phyloP scores from a whole-genome alignment of 2,888 invertebrate species.

The Hymenopus coronatus region DNA sequence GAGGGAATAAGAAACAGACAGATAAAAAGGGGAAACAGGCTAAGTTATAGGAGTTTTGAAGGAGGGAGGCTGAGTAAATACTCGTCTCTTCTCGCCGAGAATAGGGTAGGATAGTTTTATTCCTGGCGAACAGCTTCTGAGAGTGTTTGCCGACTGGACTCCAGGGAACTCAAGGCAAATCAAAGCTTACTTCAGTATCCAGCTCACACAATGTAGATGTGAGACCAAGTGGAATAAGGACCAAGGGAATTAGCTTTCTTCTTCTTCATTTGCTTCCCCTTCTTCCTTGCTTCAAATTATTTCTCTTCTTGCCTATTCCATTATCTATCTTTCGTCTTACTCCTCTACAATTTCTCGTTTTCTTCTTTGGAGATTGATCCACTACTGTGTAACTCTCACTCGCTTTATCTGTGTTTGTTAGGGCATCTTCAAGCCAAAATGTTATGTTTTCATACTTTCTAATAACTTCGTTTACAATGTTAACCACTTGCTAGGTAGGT shows the following conservation, averaged over 20 bases:
- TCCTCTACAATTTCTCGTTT: background rate
- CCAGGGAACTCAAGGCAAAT: slow-evolving; percentile 26
- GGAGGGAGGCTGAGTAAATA: slow-evolving; percentile 24
- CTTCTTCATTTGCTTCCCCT: background rate
- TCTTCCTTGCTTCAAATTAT: background rate
- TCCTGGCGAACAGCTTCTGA: background rate
- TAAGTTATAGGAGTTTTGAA: slow-evolving; percentile 10
- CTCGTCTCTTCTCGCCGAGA: background rate
- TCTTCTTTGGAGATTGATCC: too few species aligned
- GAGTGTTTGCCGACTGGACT: slow-evolving; percentile 30
- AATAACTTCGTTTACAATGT: too few species aligned
- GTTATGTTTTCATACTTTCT: too few species aligned
- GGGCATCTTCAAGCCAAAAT: too few species aligned
- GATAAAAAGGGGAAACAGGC: slow-evolving; percentile 4
- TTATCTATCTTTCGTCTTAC: background rate
- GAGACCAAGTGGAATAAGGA: slow-evolving; percentile 29
- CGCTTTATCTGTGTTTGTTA: too few species aligned
- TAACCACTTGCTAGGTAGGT: too few species aligned
- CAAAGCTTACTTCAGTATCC: slow-evolving; percentile 20
- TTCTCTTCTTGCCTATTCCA: slow-evolving; percentile 12
- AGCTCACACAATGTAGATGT: slow-evolving; percentile 21
- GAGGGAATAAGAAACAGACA: slow-evolving; percentile 5
- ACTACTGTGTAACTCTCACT: too few species aligned
- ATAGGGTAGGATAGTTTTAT: slow-evolving; percentile 21
- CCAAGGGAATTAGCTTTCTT: slow-evolving; percentile 22